Evolutionary conservation across 2,888 invertebrate species (phyloP).

Genomic region (Octonoba sinensis): DNA sequence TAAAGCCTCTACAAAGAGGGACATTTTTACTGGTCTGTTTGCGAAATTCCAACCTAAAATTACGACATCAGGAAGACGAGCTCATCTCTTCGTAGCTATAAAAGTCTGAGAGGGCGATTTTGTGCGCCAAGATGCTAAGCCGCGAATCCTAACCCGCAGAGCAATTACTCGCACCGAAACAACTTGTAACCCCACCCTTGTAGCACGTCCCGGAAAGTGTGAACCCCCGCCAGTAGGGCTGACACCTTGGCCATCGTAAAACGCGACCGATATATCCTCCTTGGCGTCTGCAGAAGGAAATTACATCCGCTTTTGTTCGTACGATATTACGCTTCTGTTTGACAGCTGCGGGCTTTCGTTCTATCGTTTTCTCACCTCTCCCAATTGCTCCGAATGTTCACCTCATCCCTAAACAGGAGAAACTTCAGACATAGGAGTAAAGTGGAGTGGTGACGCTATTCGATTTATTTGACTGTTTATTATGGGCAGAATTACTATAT

Average conservation of each 20-base stretch:
- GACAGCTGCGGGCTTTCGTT: slow-evolving; percentile 5
- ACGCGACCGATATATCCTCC: slow-evolving; percentile 4
- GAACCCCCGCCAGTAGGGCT: slow-evolving; percentile 46
- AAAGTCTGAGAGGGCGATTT: not conserved
- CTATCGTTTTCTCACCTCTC: too few relatives aligned
- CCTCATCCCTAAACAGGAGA: too few relatives aligned
- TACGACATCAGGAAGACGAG: slow-evolving; percentile 37
- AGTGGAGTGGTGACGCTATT: too few relatives aligned
- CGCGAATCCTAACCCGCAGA: slow-evolving; percentile 19
- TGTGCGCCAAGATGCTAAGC: too few relatives aligned
- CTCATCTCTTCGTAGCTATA: slow-evolving; percentile 29
- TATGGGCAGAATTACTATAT: too few relatives aligned
- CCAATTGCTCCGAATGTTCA: too few relatives aligned
- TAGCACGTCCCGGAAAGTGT: slow-evolving; percentile 26
- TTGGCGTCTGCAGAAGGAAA: slow-evolving; percentile 7
- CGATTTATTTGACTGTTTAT: too few relatives aligned
- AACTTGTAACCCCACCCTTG: slow-evolving; percentile 48
- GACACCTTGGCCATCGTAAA: slow-evolving; percentile 51
- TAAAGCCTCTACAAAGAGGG: too few relatives aligned
- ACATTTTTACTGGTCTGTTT: too few relatives aligned
- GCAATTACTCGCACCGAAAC: slow-evolving; percentile 43
- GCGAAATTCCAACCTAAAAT: not conserved
- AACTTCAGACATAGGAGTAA: too few relatives aligned
- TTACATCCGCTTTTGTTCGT: slow-evolving; percentile 39
- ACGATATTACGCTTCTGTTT: slow-evolving; percentile 12